Percentiles rank a stretch among this genome's conserved stretches.
These are phyloP conservation scores for Sisor rabdophorus DNA, from an alignment of 2,113 vertebrate genomes.

Conservation along the genomic window DNA sequence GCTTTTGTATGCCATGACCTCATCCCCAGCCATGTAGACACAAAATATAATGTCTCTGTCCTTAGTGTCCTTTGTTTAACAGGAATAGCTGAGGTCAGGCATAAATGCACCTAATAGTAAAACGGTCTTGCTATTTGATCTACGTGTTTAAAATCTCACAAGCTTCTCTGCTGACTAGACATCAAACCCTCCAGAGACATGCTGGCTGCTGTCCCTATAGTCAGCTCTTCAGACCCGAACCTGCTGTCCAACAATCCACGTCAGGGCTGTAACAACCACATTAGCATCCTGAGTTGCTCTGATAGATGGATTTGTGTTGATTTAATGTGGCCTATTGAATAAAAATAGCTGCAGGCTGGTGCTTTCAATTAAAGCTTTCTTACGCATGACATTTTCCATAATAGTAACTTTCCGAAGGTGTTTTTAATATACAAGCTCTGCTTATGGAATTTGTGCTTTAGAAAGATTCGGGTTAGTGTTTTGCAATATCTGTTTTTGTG, in stretches of 20 bases:
- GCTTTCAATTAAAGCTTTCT: constrained; percentile 36
- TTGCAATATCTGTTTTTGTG: background rate
- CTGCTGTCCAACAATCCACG: constrained; percentile 36
- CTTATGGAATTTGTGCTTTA: constrained; percentile 18
- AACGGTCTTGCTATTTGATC: constrained; percentile 43
- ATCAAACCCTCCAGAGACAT: constrained; percentile 32
- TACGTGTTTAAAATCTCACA: constrained; percentile 26
- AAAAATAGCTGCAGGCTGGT: constrained; percentile 14
- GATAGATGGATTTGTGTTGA: constrained; percentile 31
- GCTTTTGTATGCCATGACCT: background rate
- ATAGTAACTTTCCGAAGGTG: constrained; percentile 19
- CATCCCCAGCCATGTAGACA: background rate
- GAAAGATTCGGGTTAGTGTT: background rate
- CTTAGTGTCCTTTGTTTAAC: constrained; percentile 30
- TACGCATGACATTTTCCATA: constrained; percentile 19
- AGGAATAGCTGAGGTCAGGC: constrained; percentile 43
- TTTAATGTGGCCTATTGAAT: constrained; percentile 27
- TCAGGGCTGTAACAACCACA: constrained; percentile 26
- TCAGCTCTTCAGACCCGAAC: constrained; percentile 25
- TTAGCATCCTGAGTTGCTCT: constrained; percentile 33
- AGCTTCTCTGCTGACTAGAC: constrained; percentile 47
- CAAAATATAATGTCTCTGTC: constrained; percentile 27
- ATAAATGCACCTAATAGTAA: constrained; percentile 30
- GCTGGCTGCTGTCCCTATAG: constrained; percentile 32
- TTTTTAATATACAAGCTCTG: constrained; percentile 16